Evolutionary conservation across 2,113 vertebrate genomes (phyloP).

Genomic region (Sigmodon hispidus): DNA sequence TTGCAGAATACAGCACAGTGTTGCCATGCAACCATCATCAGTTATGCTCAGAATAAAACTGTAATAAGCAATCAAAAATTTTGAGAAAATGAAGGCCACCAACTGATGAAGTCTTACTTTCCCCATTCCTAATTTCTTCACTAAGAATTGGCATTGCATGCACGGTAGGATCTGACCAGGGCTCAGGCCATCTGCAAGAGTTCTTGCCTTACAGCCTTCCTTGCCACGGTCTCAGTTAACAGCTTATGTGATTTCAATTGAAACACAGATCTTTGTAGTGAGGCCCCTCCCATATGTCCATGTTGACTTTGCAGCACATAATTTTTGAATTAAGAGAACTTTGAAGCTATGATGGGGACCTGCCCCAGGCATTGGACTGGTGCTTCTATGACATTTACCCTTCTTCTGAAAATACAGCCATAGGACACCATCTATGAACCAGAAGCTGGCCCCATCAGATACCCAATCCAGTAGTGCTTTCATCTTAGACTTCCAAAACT

Average conservation of each 20-base stretch:
- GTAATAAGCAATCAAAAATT: neutral
- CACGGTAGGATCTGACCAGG: neutral
- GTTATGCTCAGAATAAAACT: slow-evolving; percentile 25
- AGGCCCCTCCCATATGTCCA: too few relatives aligned
- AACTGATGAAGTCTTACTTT: neutral
- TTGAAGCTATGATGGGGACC: neutral
- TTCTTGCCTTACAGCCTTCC: accelerated
- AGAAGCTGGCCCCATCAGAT: neutral
- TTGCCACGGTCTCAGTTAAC: neutral
- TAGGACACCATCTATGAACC: neutral
- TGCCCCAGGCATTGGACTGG: accelerated
- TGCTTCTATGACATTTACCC: neutral
- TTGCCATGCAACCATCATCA: slow-evolving; percentile 7
- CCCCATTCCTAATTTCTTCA: neutral
- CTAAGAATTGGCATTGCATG: neutral
- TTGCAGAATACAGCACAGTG: neutral
- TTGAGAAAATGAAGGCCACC: neutral
- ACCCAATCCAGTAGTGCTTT: neutral
- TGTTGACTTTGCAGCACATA: neutral
- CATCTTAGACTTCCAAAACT: neutral
- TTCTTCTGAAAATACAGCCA: neutral
- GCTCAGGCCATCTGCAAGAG: neutral
- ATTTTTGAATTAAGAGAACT: neutral
- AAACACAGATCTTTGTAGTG: neutral
- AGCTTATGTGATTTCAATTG: neutral